These are phyloP conservation scores for Alsophila aescularia DNA, from an alignment of 2,888 invertebrate species.

Conservation along the genomic window DNA sequence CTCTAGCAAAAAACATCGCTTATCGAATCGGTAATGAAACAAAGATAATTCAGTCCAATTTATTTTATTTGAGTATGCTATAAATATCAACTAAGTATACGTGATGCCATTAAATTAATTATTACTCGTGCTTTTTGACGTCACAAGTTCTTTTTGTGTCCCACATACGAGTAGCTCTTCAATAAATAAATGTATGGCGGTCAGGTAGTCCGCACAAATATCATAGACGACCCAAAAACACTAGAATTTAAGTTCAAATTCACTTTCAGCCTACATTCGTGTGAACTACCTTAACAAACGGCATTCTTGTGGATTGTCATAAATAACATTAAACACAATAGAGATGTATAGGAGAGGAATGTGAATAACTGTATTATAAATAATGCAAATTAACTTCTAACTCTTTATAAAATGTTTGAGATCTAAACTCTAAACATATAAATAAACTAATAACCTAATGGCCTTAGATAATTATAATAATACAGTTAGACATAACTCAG, in stretches of 20 bases:
- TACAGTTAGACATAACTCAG: background rate
- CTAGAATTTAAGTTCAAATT: constrained; percentile 36
- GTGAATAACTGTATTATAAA: constrained; percentile 22
- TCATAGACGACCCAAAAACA: constrained; percentile 36
- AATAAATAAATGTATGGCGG: constrained; percentile 25
- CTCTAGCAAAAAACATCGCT: constrained; percentile 26
- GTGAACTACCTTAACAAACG: constrained; percentile 27
- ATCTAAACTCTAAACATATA: constrained; percentile 21
- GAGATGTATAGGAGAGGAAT: constrained; percentile 19
- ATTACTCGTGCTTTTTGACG: constrained; percentile 9
- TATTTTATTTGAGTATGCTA: constrained; percentile 48
- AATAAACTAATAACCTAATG: constrained; percentile 1
- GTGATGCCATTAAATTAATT: constrained; percentile 22
- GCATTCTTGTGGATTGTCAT: constrained; percentile 27
- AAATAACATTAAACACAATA: constrained; percentile 23
- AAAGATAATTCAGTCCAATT: constrained; percentile 48
- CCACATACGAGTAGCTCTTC: constrained; percentile 23
- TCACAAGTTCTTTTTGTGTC: constrained; percentile 27
- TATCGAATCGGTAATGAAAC: constrained; percentile 45
- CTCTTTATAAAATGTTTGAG: constrained; percentile 16
- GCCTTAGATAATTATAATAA: background rate
- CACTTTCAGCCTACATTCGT: constrained; percentile 39
- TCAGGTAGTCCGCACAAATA: constrained; percentile 33
- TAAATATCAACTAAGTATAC: constrained; percentile 40
- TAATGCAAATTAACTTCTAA: constrained; percentile 18